phyloP scores from a whole-genome alignment of 2,797 vertebrate genomes.

The Tokudaia tokunoshimensis region DNA sequence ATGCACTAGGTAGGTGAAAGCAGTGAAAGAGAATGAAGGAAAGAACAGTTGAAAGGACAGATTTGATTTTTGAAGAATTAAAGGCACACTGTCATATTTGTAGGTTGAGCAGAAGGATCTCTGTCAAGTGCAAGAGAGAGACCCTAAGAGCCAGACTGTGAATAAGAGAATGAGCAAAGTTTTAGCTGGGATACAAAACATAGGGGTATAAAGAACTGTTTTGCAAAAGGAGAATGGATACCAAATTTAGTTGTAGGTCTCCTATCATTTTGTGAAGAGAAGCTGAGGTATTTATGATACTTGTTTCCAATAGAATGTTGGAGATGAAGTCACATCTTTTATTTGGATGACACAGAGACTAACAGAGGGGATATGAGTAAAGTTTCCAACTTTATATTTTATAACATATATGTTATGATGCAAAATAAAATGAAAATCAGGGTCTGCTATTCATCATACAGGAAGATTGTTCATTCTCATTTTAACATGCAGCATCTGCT shows the following conservation, averaged over 20 bases:
- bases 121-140: neutral
- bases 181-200: neutral
- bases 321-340: neutral
- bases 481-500: neutral
- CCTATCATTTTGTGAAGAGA: neutral
- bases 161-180: neutral
- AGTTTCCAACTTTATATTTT: neutral
- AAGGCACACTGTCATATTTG: neutral
- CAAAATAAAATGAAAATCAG: neutral
- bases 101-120: neutral
- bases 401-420: neutral
- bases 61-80: neutral
- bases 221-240: neutral
- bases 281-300: neutral
- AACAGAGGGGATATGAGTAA: neutral
- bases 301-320: neutral
- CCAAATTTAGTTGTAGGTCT: neutral
- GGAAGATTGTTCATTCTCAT: neutral
- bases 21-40: neutral
- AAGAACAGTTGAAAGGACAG: neutral
- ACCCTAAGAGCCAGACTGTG: neutral
- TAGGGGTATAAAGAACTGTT: neutral
- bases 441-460: neutral
- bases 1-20: neutral
- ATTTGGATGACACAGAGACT: neutral